A percentile compares a stretch with the other conserved stretches of the same genome.
phyloP scores from a whole-genome alignment of 2,797 vertebrate genomes.

The Hyperoplus immaculatus region DNA sequence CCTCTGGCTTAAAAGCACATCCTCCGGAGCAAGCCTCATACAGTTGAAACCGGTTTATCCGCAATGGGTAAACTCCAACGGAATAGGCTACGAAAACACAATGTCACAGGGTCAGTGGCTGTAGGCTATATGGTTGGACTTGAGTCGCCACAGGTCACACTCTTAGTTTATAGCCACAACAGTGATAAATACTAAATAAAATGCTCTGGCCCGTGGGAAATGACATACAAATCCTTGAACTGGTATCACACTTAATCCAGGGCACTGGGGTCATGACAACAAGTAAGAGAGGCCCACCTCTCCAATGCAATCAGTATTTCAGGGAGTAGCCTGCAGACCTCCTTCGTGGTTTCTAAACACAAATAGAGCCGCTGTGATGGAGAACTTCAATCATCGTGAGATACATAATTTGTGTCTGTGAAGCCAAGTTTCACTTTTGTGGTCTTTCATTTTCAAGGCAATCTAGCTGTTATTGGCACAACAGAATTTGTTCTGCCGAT shows the following conservation, averaged over 20 bases:
- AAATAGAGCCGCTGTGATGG: conserved; percentile 26
- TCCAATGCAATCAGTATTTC: conserved; percentile 9
- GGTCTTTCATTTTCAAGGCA: neutral
- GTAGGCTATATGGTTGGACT: conserved; percentile 10
- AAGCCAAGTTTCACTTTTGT: neutral
- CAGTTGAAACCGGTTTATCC: conserved; percentile 44
- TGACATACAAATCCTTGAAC: conserved; percentile 39
- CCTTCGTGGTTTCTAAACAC: conserved; percentile 23
- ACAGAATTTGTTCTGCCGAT: neutral
- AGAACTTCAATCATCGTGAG: conserved; percentile 13
- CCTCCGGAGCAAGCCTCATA: conserved; percentile 19
- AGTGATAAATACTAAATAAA: neutral
- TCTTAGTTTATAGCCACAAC: conserved; percentile 8
- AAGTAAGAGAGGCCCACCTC: conserved; percentile 19
- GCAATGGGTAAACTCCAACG: conserved; percentile 18
- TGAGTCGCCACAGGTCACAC: conserved; percentile 7
- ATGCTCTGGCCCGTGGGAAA: neutral
- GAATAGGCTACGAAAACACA: conserved; percentile 22
- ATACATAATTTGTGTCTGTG: conserved; percentile 12
- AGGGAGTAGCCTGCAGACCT: conserved; percentile 15
- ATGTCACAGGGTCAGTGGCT: conserved; percentile 14
- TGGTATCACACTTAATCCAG: conserved; percentile 31
- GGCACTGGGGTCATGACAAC: neutral
- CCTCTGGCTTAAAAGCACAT: conserved; percentile 25
- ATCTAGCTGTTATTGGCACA: neutral